Evolutionary conservation across 2,113 vertebrate genomes (phyloP).

Genomic region (Rhadina sibilatrix): DNA sequence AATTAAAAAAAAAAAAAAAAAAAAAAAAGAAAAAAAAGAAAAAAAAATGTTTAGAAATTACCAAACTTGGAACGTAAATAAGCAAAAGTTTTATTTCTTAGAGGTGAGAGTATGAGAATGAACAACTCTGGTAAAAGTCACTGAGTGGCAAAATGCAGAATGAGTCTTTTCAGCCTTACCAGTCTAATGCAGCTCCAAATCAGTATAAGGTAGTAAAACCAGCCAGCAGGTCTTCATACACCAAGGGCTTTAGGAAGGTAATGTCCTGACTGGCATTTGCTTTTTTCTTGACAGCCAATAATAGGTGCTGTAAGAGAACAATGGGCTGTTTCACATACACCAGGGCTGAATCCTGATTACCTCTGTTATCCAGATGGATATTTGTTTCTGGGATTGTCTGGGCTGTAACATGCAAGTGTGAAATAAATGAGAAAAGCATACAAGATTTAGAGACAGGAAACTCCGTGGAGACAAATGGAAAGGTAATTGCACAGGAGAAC

Average conservation of each 20-base stretch:
- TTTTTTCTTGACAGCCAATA: neutral
- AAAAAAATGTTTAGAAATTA: neutral
- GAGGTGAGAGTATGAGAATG: neutral
- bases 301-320: neutral
- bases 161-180: neutral
- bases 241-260: neutral
- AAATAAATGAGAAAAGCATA: neutral
- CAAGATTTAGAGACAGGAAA: neutral
- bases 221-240: neutral
- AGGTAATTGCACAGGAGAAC: conserved; percentile 17
- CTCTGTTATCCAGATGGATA: neutral
- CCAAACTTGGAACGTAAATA: neutral
- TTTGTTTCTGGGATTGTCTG: neutral
- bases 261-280: neutral
- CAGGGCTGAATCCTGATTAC: neutral
- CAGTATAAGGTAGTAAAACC: neutral
- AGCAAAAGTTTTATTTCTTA: neutral
- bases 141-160: neutral
- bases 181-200: neutral
- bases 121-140: neutral
- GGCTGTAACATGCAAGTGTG: neutral
- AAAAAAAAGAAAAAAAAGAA: neutral
- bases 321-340: neutral
- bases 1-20: neutral
- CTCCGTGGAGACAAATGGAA: neutral